A percentile compares a stretch with the other conserved stretches of the same genome.
phyloP scores from a whole-genome alignment of 2,888 invertebrate species.

The Girardia tigrina region DNA sequence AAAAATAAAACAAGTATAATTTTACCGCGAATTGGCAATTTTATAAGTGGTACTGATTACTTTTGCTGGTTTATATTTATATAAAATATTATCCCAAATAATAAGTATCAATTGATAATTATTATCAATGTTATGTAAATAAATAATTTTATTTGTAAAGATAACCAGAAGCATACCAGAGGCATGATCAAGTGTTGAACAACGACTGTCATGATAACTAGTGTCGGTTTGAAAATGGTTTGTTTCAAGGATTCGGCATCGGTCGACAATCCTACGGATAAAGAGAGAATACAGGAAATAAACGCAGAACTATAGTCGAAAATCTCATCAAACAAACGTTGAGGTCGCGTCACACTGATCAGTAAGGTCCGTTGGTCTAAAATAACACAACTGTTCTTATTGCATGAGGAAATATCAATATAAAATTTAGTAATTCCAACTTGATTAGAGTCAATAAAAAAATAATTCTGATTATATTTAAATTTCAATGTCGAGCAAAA shows the following conservation, averaged over 20 bases:
- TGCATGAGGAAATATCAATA: background rate
- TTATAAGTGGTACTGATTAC: too few relatives aligned
- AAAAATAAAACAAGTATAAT: too few relatives aligned
- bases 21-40: too few relatives aligned
- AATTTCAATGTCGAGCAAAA: background rate
- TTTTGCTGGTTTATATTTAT: too few relatives aligned
- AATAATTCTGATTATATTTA: background rate
- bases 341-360: background rate
- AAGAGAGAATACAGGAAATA: slow-evolving; percentile 4
- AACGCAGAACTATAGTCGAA: background rate
- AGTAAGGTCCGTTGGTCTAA: background rate
- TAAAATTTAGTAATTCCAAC: slow-evolving; percentile 1
- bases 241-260: background rate
- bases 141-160: too few relatives aligned
- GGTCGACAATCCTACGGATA: background rate
- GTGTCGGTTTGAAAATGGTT: background rate
- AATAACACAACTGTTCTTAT: background rate
- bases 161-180: slow-evolving; percentile 1
- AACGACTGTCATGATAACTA: background rate
- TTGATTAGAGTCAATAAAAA: background rate
- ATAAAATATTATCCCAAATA: too few relatives aligned
- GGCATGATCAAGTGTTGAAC: slow-evolving; percentile 11
- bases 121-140: too few relatives aligned
- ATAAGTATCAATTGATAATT: too few relatives aligned
- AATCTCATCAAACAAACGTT: background rate